A percentile compares a stretch with the other conserved stretches of the same genome.
Evolutionary conservation across 1,140 invertebrate genomes (phyloP).

Genomic region (Vanessa tameamea): DNA sequence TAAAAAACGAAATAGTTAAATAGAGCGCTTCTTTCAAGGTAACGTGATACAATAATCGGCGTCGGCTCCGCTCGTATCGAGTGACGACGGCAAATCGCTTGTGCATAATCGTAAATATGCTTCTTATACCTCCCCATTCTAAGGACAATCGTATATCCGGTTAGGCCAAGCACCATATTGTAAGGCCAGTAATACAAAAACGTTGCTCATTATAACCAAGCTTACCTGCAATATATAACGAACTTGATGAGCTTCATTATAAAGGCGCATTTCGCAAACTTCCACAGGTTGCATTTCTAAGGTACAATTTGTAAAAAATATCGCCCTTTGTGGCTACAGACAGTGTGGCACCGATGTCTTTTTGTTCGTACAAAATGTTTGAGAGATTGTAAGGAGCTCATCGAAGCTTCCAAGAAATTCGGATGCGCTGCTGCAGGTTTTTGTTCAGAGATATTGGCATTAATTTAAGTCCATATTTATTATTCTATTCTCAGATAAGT

Average conservation of each 20-base stretch:
- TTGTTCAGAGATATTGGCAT: slow-evolving; percentile 13
- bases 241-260: slow-evolving; percentile 42
- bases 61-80: slow-evolving; percentile 61
- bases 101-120: slow-evolving; percentile 76
- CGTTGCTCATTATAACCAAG: slow-evolving; percentile 60
- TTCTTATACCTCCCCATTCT: slow-evolving; percentile 67
- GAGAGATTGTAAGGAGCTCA: slow-evolving; percentile 51
- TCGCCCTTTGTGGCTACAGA: slow-evolving; percentile 72
- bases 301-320: slow-evolving; percentile 64
- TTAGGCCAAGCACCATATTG: slow-evolving; percentile 60
- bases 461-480: slow-evolving; percentile 10
- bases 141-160: slow-evolving; percentile 72
- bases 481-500: not conserved
- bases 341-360: slow-evolving; percentile 73
- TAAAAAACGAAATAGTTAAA: slow-evolving; percentile 13
- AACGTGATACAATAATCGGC: slow-evolving; percentile 71
- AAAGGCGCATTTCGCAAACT: slow-evolving; percentile 51
- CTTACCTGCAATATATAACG: slow-evolving; percentile 39
- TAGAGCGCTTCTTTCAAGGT: slow-evolving; percentile 39
- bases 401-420: slow-evolving; percentile 65
- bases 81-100: slow-evolving; percentile 78
- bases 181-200: slow-evolving; percentile 61
- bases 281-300: slow-evolving; percentile 67
- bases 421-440: slow-evolving; percentile 40
- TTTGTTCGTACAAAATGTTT: slow-evolving; percentile 65